These are phyloP conservation scores for Amia ocellicauda DNA, from an alignment of 2,113 vertebrate species.

Conservation along the genomic window DNA sequence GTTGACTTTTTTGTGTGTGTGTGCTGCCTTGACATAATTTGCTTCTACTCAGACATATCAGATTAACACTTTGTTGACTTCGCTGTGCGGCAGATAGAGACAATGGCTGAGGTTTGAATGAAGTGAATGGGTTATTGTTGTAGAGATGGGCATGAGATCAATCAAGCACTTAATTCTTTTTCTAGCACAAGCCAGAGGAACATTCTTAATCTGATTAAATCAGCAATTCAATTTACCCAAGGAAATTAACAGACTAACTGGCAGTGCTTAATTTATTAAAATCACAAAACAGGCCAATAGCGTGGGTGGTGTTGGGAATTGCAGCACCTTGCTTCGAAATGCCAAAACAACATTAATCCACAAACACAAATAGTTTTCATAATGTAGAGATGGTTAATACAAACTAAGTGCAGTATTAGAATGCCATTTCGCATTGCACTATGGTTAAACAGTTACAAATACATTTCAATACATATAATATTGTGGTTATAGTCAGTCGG, in stretches of 20 bases:
- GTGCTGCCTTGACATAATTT: no score
- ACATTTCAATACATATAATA: no score
- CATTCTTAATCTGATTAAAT: slow-evolving; percentile 35
- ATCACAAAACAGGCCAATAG: slow-evolving; percentile 21
- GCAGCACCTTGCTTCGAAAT: not conserved
- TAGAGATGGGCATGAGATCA: slow-evolving; percentile 25
- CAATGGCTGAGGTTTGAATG: no score
- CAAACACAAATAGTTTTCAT: no score
- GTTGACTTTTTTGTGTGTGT: no score
- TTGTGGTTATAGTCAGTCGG: no score
- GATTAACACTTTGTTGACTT: not conserved
- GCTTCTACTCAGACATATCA: no score
- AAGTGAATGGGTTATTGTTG: not conserved
- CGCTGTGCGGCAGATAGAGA: not conserved
- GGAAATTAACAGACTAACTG: slow-evolving; percentile 34
- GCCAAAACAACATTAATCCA: not conserved
- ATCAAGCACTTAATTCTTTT: slow-evolving; percentile 30
- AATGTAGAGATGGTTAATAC: no score
- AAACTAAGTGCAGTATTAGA: no score
- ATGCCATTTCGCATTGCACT: no score
- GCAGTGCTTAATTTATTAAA: slow-evolving; percentile 31
- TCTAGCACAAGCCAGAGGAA: slow-evolving; percentile 28
- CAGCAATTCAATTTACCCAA: slow-evolving; percentile 35
- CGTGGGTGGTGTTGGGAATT: slow-evolving; percentile 10
- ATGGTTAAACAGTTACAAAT: no score